Conservation (phyloP, 2,888 invertebrate genomes). For the Argynnis bischoffii region DNA sequence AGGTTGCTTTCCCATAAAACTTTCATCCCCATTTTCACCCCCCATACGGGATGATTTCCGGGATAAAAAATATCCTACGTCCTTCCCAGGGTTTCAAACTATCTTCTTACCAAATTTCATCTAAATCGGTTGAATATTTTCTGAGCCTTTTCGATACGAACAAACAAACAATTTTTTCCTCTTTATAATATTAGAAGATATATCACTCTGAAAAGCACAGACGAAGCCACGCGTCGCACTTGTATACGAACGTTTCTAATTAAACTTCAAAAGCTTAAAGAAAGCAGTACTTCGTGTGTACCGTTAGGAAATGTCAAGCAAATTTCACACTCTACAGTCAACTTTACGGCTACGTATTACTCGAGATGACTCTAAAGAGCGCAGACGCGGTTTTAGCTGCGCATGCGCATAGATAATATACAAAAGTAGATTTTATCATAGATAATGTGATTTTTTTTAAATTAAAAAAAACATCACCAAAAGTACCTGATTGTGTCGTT, state of each 20-base stretch:
- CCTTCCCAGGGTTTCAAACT: too few relatives aligned
- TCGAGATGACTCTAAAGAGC: constrained; percentile 44
- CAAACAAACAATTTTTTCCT: too few relatives aligned
- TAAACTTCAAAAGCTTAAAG: constrained; percentile 47
- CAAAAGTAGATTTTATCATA: too few relatives aligned
- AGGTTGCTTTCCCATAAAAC: too few relatives aligned
- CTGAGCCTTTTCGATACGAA: too few relatives aligned
- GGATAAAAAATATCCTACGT: too few relatives aligned
- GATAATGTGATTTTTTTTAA: constrained; percentile 26
- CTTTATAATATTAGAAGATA: too few relatives aligned
- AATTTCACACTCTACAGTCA: constrained; percentile 66
- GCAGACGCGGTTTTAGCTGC: constrained; percentile 47
- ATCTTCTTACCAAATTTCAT: too few relatives aligned
- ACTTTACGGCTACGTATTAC: constrained; percentile 1
- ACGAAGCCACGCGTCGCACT: neutral
- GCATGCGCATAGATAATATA: constrained; percentile 27
- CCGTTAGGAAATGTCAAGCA: constrained; percentile 70
- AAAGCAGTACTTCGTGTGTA: constrained; percentile 43
- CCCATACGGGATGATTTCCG: too few relatives aligned
- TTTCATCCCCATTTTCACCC: too few relatives aligned
- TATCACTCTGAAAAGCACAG: too few relatives aligned
- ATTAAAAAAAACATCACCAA: neutral
- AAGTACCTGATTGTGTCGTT: constrained; percentile 43
- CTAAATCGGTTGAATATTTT: too few relatives aligned
- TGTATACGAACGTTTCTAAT: constrained; percentile 44